Evolutionary conservation across 2,888 invertebrate species (phyloP), one percentile per base, ranked within the genome.

Genomic region (Notodonta ziczac): DNA sequence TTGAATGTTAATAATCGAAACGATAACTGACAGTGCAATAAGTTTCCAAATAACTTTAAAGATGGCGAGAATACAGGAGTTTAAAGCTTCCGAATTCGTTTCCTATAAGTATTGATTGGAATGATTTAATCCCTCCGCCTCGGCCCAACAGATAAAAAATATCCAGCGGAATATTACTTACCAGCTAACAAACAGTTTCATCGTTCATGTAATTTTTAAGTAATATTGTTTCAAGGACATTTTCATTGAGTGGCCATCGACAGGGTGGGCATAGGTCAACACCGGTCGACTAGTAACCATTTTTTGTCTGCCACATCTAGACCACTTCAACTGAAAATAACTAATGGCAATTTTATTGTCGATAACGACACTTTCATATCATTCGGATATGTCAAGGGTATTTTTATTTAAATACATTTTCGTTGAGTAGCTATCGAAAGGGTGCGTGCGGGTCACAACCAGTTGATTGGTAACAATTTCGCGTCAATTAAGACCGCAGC

Each of bases 381-480:
- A 10, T 46, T 46, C n/a, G 13, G 46, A 5, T 46, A n/a, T 46
- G 40, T 69, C 73, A 74, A 74, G 73, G 73, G 59, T 64, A 61
- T 61, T 62, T 59, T 62, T 69, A 75, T 73, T 73, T 52, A 64
- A 67, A 71, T 66, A 60, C 8, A 14, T 54, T 39, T 39, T 54
- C 54, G 39, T 54, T 54, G 7, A 40, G 39, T n/a, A 12, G 54
- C 54, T 39, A 54, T 54, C 35, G 39, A 14, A 13, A 56, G 42
- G 39, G 40, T 61, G 74, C 74, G 69, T 76, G 76, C 78, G 77
- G 78, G 82, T 85, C 84, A 82, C 71, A 78, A 78, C 80, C 82
- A 73, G 81, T 85, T 87, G 88, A 91, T 91, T 91, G 91, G 82
- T 85, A 86, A 85, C 91, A 90, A 91, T 91, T 91, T 90, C 83